These are phyloP conservation scores for Halocynthia aurantium DNA, from an alignment of 23 tunicate species.

Conservation along the genomic window DNA sequence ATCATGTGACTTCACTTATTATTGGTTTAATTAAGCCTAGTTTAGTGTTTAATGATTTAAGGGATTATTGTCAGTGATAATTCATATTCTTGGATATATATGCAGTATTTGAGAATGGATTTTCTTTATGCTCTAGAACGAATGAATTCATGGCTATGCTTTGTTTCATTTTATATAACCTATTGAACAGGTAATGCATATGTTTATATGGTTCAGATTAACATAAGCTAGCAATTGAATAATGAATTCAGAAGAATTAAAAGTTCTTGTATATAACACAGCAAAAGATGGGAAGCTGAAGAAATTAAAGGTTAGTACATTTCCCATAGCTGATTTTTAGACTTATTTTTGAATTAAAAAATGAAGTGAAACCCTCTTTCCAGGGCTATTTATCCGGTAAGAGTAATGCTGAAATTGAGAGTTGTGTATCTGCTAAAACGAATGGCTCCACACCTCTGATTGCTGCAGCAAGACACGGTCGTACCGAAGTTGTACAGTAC, in stretches of 20 bases:
- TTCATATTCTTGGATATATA: too few species aligned
- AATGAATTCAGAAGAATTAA: not conserved
- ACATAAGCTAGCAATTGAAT: too few species aligned
- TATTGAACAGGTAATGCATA: too few species aligned
- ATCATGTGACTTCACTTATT: too few species aligned
- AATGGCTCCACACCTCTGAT: slow-evolving; percentile 79
- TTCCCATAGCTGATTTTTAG: not conserved
- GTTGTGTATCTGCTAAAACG: slow-evolving; percentile 41
- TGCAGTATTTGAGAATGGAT: too few species aligned
- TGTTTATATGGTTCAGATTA: too few species aligned
- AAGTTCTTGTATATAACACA: slow-evolving; percentile 33
- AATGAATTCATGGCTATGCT: too few species aligned
- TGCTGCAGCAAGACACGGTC: slow-evolving; percentile 66
- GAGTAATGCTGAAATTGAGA: slow-evolving; percentile 35
- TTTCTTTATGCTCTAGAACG: too few species aligned
- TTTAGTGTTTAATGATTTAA: too few species aligned
- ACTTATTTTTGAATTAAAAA: not conserved
- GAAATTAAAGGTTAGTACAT: slow-evolving; percentile 43
- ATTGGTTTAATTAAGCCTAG: too few species aligned
- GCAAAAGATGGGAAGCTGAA: slow-evolving; percentile 75
- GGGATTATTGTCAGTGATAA: too few species aligned
- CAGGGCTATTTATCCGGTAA: slow-evolving; percentile 52
- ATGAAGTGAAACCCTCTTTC: not conserved
- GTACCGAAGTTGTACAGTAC: slow-evolving; percentile 56
- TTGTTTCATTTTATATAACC: too few species aligned